A percentile compares a stretch with the other conserved stretches of the same genome.
Evolutionary conservation across 2,113 vertebrate genomes (phyloP).

Genomic region (Misgurnus anguillicaudatus): DNA sequence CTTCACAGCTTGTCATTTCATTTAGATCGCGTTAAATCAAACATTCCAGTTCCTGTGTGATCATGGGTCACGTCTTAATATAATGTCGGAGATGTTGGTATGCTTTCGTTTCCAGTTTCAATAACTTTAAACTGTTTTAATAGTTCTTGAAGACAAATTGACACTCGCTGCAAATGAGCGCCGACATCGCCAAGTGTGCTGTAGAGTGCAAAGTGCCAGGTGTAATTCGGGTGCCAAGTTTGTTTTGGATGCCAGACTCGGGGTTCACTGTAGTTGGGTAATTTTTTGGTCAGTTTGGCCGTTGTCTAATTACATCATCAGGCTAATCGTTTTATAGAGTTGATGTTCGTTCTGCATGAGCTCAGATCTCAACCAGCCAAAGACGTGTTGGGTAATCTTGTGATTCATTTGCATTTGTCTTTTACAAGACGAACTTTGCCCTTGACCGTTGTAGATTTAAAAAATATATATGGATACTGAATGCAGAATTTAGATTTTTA

Average conservation of each 20-base stretch:
- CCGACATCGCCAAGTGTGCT: conserved; percentile 5
- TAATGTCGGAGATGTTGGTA: background rate
- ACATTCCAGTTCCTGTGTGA: background rate
- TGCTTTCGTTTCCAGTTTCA: background rate
- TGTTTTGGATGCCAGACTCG: conserved; percentile 35
- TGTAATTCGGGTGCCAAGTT: conserved; percentile 35
- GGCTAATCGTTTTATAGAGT: background rate
- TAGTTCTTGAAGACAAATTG: conserved; percentile 32
- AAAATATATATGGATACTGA: conserved; percentile 1
- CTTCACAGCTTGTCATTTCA: background rate
- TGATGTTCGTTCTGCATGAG: background rate
- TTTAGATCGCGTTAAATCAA: conserved; percentile 1
- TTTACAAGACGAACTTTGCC: background rate
- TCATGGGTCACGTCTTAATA: background rate
- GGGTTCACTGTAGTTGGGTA: background rate
- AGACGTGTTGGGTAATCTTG: background rate
- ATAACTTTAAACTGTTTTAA: background rate
- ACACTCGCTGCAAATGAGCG: conserved; percentile 27
- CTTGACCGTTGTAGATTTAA: background rate
- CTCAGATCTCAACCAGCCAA: background rate
- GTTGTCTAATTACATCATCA: conserved; percentile 7
- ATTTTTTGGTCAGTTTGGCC: conserved; percentile 10
- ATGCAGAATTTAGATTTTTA: conserved; percentile 23
- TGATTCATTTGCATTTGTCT: background rate
- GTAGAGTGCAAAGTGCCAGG: background rate